Evolutionary conservation across 2,888 invertebrate species (phyloP).

Genomic region (Syritta pipiens): DNA sequence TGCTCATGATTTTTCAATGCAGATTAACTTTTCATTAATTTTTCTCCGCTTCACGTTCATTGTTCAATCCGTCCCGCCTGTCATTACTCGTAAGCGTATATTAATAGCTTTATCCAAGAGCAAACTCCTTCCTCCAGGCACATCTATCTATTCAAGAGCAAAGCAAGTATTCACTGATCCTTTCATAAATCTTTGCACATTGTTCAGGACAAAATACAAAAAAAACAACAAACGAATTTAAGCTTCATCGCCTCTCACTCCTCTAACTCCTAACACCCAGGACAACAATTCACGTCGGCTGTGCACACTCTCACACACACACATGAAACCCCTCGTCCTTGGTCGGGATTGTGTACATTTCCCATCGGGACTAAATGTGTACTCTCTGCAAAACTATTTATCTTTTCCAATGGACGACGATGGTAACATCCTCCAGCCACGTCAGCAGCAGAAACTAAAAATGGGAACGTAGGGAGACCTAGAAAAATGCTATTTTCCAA

Average conservation of each 20-base stretch:
- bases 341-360: slow-evolving; percentile 57
- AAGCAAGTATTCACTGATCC: slow-evolving; percentile 55
- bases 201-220: slow-evolving; percentile 31
- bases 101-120: slow-evolving; percentile 19
- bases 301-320: not conserved
- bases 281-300: slow-evolving; percentile 48
- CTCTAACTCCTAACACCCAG: slow-evolving; percentile 32
- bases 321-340: slow-evolving; percentile 46
- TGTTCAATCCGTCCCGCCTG: slow-evolving; percentile 15
- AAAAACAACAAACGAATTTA: slow-evolving; percentile 43
- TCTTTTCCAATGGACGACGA: slow-evolving; percentile 54
- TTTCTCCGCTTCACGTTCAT: slow-evolving; percentile 11
- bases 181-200: slow-evolving; percentile 68
- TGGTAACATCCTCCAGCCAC: slow-evolving; percentile 47
- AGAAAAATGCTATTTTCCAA: slow-evolving; percentile 62
- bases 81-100: slow-evolving; percentile 14
- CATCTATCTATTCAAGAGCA: slow-evolving; percentile 47
- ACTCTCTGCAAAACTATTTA: slow-evolving; percentile 58
- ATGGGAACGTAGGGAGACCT: slow-evolving; percentile 30
- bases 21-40: slow-evolving; percentile 41
- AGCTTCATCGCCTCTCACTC: slow-evolving; percentile 57
- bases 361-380: slow-evolving; percentile 48
- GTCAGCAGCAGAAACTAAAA: slow-evolving; percentile 59
- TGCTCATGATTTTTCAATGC: not conserved
- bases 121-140: slow-evolving; percentile 5